Evolutionary conservation across 2,797 vertebrate species (phyloP), one percentile per base, ranked within the genome.

Genomic region (Bucorvus abyssinicus): DNA sequence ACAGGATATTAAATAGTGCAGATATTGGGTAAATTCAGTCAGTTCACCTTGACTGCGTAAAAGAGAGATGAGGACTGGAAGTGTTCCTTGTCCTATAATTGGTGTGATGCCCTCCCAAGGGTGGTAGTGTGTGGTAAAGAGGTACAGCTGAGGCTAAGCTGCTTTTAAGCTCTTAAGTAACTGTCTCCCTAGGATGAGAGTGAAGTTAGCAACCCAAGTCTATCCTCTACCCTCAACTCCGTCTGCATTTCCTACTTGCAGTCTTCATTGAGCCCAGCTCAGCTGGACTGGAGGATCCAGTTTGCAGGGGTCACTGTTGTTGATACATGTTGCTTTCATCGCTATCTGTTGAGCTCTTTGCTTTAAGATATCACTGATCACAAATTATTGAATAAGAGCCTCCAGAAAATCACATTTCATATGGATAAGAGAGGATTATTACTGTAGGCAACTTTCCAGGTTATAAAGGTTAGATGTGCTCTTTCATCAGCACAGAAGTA

Each of bases 1-100:
- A 81, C 42, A 63, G 77, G 34, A 65, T 91, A 71, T 94, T 91
- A 91, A 94, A 86, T 69, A 88, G 52, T 57, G 79, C 18, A 90
- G 55, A 55, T 79, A 75, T 20, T 75, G 12, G 27, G 15, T 76
- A 57, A 69, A 14, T 80, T 83, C 57, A 63, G 34, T 70, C 63
- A 68, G 23, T 84, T 94, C 53, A 90, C 6, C 36, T 45, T 76
- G 63, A 56, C 68, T 91, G 57, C n/a, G 56, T 42, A 79, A 84
- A 73, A 19, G 16, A 71, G 23, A 82, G 29, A 38, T 38, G 21
- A 52, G n/a, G 8, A 40, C 3, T 70, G 36, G 34, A 93, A 91
- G n/a, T 21, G 11, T 70, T 84, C 23, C 50, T 75, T 93, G 61
- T 78, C 10, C 56, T 77, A 0, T 45, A 63, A n/a, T 13, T 47